Base-by-base conservation (phyloP, 2,888 invertebrate genomes). In the Tiliacea aurago region DNA sequence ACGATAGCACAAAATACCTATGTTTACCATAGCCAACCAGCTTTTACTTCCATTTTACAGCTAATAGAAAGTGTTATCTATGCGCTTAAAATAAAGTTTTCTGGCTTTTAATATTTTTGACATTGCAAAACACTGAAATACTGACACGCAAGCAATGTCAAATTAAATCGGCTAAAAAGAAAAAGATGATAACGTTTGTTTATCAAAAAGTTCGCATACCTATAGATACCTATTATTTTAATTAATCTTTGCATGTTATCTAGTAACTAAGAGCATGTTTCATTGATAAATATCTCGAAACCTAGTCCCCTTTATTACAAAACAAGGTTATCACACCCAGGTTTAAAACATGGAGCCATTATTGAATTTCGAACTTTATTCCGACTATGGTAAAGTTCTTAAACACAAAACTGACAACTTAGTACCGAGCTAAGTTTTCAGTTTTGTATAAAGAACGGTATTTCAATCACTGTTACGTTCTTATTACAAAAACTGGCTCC, bases 141-240 rank as follows among this genome's bases (percentile, higher is more conserved):
- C 18, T 43, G 23, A 55, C 77, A 65, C 45, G 76, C 1, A 28
- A 43, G 20, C 37, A 76, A 47, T 43, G 77, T 49, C 78, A 73
- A 28, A 11, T 37, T 47, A 5, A n/a, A 13, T 10, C 6, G 28
- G 28, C 28, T 28, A 23, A 47, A 20, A 33, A 6, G 3, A 47
- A 55, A 43, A 28, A 28, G 11, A 37, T 15, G 0, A 2, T 20
- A 37, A 15, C n/a, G 15, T n/a, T 11, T 37, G 51, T 41, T 55
- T 55, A 76, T 55, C 53, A 47, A 64, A 47, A 64, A 41, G 37
- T 28, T 63, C 13, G 33, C 15, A 37, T 76, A 45, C 9, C 23
- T 74, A 74, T 5, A 20, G 59, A 74, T 7, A 0, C 11, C 56
- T 58, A 49, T 49, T n/a, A 28, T 33, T 43, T 37, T 1, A 7